Base-by-base conservation (phyloP, 2,113 vertebrate genomes). In the Tyrannus savana region DNA sequence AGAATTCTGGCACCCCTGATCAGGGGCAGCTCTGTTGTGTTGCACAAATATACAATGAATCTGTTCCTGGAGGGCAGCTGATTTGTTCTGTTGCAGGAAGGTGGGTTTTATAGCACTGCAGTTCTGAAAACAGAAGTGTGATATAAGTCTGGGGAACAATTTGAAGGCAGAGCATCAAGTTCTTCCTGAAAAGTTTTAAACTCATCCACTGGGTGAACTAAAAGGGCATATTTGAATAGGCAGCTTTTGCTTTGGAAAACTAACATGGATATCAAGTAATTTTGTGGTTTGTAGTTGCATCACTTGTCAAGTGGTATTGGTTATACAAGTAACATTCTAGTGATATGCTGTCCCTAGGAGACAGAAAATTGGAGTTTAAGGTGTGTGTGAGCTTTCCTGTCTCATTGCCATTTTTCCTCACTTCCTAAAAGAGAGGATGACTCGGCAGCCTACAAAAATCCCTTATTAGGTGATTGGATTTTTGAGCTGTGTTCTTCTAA, bases 381-480 rank as follows among this genome's bases (percentile, higher is more conserved):
- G n/a, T 89, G 77, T 60, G 3, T 77, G 46, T 69, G 73, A 84
- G 46, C 30, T 52, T 81, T 71, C 39, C 46, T 47, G 80, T 66
- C 62, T 89, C 37, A 13, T 46, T 71, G 78, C 63, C 44, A 37
- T 74, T 41, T 22, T 23, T 76, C 33, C 22, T 74, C 37, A 33
- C 76, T 95, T 97, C 39, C 85, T 94, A 31, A 95, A 74, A 93
- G 93, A 91, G 41, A 47, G 50, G 77, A 88, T 96, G 96, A 96
- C 39, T 93, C 3, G 8, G 93, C 93, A 88, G 7, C n/a, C 84
- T 91, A 28, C 41, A 39, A 44, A 19, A 28, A 18, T 49, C 30
- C 30, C 39, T 78, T 81, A 33, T 35, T 59, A 59, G 37, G 42
- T 42, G 39, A 39, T 76, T 63, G 58, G 33, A 33, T 50, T 89